Evolutionary conservation across 2,888 invertebrate genomes (phyloP), one percentile per base, ranked within the genome.

Genomic region (Diplolepis rosae): DNA sequence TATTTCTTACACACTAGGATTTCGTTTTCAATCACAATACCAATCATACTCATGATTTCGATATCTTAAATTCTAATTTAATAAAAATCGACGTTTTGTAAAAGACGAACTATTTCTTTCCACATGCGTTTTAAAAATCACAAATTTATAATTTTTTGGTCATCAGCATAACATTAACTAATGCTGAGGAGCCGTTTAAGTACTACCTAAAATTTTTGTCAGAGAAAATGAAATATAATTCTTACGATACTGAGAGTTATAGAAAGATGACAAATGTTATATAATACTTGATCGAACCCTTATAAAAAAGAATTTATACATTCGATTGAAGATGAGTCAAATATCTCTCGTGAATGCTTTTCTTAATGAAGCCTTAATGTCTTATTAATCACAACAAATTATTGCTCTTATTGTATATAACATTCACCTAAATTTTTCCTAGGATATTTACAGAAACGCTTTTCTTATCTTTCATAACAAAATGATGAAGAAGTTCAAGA

Each of bases 101-200:
- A n/a, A 39, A 61, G 24, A 61, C 24, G 9, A 52, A 52, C 80
- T 66, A 69, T 75, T 78, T 68, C 61, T 67, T 65, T 67, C 72
- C 73, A 79, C 65, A 68, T 39, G 35, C 4, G 15, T n/a, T 39
- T 24, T 61, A 6, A 61, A 61, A 61, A 35, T 61, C n/a, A 39
- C 24, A 35, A 39, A 22, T 6, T 4, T 18, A 15, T 15, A 48
- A 22, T n/a, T n/a, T 61, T 35, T 42, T 61, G 61, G 61, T 61
- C 61, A 39, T 61, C 35, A 4, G 35, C n/a, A n/a, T 61, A 6
- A 61, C 6, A 6, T 42, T 39, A 4, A 32, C 30, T 18, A 28
- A 32, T 54, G 32, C 54, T 18, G 45, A 11, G 15, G 45, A 15
- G 18, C 45, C 45, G n/a, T 7, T 45, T 18, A 45, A 15, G n/a